Evolutionary conservation across 2,888 invertebrate genomes (phyloP).

Genomic region (Acronicta leporina): DNA sequence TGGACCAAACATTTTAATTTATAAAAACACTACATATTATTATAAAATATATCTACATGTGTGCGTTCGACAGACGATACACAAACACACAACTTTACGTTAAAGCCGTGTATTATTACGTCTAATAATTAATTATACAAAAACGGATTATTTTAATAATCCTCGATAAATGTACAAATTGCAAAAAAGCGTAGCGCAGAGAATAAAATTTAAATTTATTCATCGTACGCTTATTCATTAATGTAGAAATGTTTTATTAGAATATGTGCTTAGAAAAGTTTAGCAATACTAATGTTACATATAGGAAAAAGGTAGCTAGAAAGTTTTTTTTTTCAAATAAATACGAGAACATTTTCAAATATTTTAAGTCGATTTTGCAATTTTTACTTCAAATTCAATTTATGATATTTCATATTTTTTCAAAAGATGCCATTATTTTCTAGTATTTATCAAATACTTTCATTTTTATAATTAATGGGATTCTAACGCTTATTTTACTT

Average conservation of each 20-base stretch:
- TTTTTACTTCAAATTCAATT: too few species aligned
- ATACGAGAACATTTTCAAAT: too few species aligned
- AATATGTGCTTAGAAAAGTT: conserved; percentile 8
- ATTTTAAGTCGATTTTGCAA: background rate
- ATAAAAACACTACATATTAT: conserved; percentile 52
- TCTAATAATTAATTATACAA: conserved; percentile 54
- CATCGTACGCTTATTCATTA: conserved; percentile 60
- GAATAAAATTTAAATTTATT: conserved; percentile 70
- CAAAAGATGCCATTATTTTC: too few species aligned
- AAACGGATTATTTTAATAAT: conserved; percentile 52
- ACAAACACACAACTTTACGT: conserved; percentile 58
- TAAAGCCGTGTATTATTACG: conserved; percentile 60
- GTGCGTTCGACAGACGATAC: conserved; percentile 57
- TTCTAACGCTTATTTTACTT: background rate
- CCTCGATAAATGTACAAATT: conserved; percentile 61
- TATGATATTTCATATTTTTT: too few species aligned
- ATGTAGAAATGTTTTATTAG: conserved; percentile 39
- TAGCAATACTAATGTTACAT: background rate
- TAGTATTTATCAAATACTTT: background rate
- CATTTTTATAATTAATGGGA: background rate
- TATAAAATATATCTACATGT: conserved; percentile 59
- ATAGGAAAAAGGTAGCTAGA: too few species aligned
- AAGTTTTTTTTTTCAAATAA: too few species aligned
- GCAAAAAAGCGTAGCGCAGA: conserved; percentile 61
- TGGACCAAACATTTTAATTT: conserved; percentile 54